Conservation (phyloP, 2,888 invertebrate species). For the Bruchidius siliquastri region DNA sequence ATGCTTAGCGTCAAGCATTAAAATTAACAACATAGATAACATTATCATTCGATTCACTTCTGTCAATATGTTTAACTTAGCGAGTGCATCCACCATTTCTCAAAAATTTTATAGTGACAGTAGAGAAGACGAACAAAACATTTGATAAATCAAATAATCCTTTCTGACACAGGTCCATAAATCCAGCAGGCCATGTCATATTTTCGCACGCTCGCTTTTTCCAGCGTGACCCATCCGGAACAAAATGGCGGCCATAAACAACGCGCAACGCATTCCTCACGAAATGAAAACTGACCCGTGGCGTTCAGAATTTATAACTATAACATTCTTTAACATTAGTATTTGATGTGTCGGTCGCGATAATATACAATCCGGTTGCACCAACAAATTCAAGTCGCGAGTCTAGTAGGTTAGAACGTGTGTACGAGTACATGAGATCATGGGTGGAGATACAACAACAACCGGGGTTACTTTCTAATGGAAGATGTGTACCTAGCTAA, state of each 20-base stretch:
- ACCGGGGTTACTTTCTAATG: too few species aligned
- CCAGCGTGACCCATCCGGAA: not conserved
- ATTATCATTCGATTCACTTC: too few species aligned
- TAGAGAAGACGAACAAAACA: too few species aligned
- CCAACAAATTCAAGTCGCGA: constrained; percentile 13
- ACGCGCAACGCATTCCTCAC: not conserved
- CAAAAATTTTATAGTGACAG: too few species aligned
- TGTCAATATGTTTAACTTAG: too few species aligned
- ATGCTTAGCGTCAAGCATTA: too few species aligned
- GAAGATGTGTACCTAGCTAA: too few species aligned
- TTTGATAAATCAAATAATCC: not conserved
- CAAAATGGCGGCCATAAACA: not conserved
- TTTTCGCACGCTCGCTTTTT: not conserved
- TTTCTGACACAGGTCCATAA: not conserved
- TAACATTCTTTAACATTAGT: constrained; percentile 6
- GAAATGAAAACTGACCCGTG: not conserved
- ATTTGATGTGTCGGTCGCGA: constrained; percentile 12
- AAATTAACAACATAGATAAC: too few species aligned
- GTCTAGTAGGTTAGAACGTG: constrained; percentile 13
- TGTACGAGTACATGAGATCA: constrained; percentile 8
- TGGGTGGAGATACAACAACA: constrained; percentile 21
- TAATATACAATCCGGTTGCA: constrained; percentile 9
- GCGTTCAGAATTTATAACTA: not conserved
- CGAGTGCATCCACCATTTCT: too few species aligned
- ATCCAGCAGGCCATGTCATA: not conserved